Conservation (phyloP, 2,113 vertebrate genomes). For the Amblyopsis rosae region DNA sequence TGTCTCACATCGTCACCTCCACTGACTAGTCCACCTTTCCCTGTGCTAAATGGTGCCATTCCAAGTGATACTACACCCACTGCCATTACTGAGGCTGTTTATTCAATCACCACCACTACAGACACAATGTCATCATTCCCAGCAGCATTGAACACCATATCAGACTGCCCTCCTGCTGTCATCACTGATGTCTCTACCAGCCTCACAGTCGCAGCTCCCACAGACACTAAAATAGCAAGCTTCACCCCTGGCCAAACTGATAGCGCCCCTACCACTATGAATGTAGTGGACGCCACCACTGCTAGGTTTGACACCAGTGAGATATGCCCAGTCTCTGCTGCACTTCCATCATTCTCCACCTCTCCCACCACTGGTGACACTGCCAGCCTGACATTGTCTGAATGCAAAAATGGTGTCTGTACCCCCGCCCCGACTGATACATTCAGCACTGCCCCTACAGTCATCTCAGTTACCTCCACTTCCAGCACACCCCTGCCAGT, state of each 20-base stretch:
- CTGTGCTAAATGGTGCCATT: slow-evolving; percentile 20
- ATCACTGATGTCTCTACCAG: neutral
- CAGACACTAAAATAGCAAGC: slow-evolving; percentile 26
- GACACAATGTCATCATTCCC: slow-evolving; percentile 22
- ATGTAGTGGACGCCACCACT: slow-evolving; percentile 18
- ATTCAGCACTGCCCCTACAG: neutral
- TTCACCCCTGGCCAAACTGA: slow-evolving; percentile 15
- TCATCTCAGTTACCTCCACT: slow-evolving; percentile 28
- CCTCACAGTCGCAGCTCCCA: neutral
- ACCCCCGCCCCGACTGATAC: slow-evolving; percentile 18
- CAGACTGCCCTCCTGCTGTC: slow-evolving; percentile 4
- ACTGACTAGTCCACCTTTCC: slow-evolving; percentile 22
- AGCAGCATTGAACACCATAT: slow-evolving; percentile 32
- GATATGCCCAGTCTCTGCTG: slow-evolving; percentile 1
- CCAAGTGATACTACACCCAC: slow-evolving; percentile 23
- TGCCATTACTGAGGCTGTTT: slow-evolving; percentile 25
- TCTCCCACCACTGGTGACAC: slow-evolving; percentile 3
- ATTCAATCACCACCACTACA: slow-evolving; percentile 19
- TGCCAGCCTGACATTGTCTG: slow-evolving; percentile 32
- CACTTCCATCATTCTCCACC: slow-evolving; percentile 12
- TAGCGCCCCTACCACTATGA: neutral
- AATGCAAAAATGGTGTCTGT: slow-evolving; percentile 23
- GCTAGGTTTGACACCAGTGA: neutral
- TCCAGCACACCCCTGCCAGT: slow-evolving; percentile 17
- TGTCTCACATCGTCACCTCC: slow-evolving; percentile 32